These are phyloP conservation scores for Eufriesea mexicana DNA, from an alignment of 1,140 invertebrate species.

Conservation along the genomic window DNA sequence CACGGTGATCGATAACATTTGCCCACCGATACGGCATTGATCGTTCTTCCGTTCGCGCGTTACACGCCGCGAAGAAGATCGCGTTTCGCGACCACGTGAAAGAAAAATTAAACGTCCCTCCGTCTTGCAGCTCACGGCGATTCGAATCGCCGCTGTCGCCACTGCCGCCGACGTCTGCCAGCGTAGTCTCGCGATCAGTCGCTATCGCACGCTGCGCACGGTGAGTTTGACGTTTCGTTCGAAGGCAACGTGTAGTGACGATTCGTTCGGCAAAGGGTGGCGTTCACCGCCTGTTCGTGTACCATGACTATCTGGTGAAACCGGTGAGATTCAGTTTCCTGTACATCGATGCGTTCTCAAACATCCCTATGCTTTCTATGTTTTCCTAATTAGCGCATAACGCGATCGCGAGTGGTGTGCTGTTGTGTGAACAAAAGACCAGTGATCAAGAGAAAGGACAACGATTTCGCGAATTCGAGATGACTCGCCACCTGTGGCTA, in stretches of 20 bases:
- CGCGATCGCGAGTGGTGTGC: constrained; percentile 37
- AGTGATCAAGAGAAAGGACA: not conserved
- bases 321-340: not conserved
- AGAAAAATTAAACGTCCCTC: constrained; percentile 22
- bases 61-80: not conserved
- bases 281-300: not conserved
- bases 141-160: constrained; percentile 46
- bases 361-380: too few species aligned
- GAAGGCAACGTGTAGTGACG: constrained; percentile 23
- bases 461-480: constrained; percentile 45
- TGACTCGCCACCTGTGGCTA: constrained; percentile 73
- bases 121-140: constrained; percentile 22
- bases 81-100: constrained; percentile 27
- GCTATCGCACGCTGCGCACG: constrained; percentile 14
- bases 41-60: not conserved
- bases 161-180: not conserved
- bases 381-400: not conserved
- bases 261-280: not conserved
- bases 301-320: constrained; percentile 27
- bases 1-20: constrained; percentile 54
- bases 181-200: constrained; percentile 30
- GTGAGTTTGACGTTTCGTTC: constrained; percentile 40
- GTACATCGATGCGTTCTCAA: constrained; percentile 32
- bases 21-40: constrained; percentile 32
- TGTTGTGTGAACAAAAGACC: constrained; percentile 3